Evolutionary conservation across 2,113 vertebrate genomes (phyloP).

Genomic region (Xenotilapia caudafasciata): DNA sequence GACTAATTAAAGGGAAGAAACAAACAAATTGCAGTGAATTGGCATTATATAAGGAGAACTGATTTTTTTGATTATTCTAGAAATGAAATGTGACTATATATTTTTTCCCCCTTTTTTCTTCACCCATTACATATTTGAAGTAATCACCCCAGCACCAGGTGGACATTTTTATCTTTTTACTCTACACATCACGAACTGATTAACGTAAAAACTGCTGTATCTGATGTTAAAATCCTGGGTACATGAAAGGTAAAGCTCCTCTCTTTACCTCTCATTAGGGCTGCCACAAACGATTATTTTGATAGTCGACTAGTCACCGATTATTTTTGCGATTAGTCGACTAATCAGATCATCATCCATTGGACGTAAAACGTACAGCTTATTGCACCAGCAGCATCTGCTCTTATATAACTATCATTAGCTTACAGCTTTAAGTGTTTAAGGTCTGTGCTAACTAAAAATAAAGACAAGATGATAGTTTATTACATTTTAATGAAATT

Average conservation of each 20-base stretch:
- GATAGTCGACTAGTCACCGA: too few relatives aligned
- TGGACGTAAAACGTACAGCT: too few relatives aligned
- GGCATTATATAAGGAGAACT: neutral
- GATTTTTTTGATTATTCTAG: fast-evolving
- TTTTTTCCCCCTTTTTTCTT: neutral
- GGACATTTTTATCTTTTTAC: neutral
- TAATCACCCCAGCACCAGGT: neutral
- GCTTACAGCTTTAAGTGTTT: too few relatives aligned
- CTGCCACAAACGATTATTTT: too few relatives aligned
- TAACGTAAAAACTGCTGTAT: neutral
- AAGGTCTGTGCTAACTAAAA: too few relatives aligned
- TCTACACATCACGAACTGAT: neutral
- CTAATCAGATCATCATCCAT: too few relatives aligned
- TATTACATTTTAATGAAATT: too few relatives aligned
- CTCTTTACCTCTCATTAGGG: too few relatives aligned
- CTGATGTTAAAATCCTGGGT: neutral
- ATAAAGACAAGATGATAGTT: too few relatives aligned
- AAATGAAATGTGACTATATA: neutral
- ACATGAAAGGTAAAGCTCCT: neutral
- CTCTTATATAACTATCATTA: too few relatives aligned
- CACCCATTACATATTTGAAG: neutral
- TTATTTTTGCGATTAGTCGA: too few relatives aligned
- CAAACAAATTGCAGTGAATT: neutral
- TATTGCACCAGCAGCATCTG: too few relatives aligned
- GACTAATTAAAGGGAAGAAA: neutral